Base-by-base conservation (phyloP, 2,797 vertebrate species). In the Cyprinella venusta region DNA sequence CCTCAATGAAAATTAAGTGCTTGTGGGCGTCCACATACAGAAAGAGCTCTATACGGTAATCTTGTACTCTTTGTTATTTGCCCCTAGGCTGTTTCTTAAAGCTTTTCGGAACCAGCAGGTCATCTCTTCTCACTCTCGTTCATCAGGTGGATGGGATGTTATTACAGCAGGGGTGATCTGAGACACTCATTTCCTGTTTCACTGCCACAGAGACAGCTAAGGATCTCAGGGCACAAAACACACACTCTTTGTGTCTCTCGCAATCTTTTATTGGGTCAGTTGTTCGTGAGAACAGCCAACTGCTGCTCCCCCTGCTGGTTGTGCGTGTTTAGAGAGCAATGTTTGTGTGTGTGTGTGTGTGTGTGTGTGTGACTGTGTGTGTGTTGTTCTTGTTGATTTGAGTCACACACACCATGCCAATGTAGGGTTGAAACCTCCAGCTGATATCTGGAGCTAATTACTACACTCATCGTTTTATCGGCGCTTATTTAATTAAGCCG, bases 381-480 rank as follows among this genome's bases (percentile, higher is more conserved):
- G 26, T 76, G 67, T 21, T 69, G 18, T 30, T 48, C 54, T 56
- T 48, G 19, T 26, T 82, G 42, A 82, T 82, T 75, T 65, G 42
- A 82, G 70, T 24, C 33, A 72, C 65, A 79, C 65, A 77, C 78
- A 30, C 75, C n/a, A 40, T 69, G 54, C 48, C 86, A 83, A 67
- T 16, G 65, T 70, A 78, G 82, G 74, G 88, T 79, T 79, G 80
- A 88, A 87, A 81, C 77, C 65, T 89, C 88, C 79, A 86, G 71
- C 82, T 83, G 86, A 91, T 89, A 91, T 92, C 90, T 79, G 90
- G 79, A 88, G 88, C 84, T 89, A 93, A 93, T 93, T 91, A 91
- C 87, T 88, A 88, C 76, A 86, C 87, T 88, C 83, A 88, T 83
- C 88, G 81, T 90, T 91, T 91, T 91, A 91, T 93, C 86, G 84